These are phyloP conservation scores for Leucophenga maculata DNA, from an alignment of 2,888 invertebrate genomes.

Conservation along the genomic window DNA sequence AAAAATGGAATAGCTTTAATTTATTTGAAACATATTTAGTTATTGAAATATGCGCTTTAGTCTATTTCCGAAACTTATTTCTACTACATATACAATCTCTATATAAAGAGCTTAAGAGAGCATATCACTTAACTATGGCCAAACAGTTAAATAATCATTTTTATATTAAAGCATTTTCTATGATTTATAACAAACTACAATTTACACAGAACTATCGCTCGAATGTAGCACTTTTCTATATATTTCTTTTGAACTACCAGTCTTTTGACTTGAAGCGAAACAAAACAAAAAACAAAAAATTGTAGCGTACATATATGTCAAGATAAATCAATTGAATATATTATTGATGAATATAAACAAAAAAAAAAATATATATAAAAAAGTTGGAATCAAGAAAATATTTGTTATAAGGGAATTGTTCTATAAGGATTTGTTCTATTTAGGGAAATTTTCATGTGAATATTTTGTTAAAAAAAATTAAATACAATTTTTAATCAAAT, in stretches of 20 bases:
- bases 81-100: conserved; percentile 11
- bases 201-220: conserved; percentile 2
- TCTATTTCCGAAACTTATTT: too few species aligned
- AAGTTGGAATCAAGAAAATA: neutral
- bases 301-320: neutral
- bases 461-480: too few species aligned
- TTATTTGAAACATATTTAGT: neutral
- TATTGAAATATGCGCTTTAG: neutral
- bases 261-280: neutral
- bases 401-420: conserved; percentile 23
- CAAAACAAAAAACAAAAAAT: conserved; percentile 1
- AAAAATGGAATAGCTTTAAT: too few species aligned
- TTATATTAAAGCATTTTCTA: neutral
- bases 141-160: neutral
- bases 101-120: conserved; percentile 16
- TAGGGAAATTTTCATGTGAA: conserved; percentile 20
- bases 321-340: neutral
- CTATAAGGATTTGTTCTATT: conserved; percentile 24
- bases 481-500: too few species aligned
- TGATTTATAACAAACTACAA: neutral
- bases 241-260: neutral
- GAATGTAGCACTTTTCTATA: neutral
- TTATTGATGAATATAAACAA: neutral
- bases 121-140: conserved; percentile 22
- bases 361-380: neutral